Conservation (phyloP, 1,140 invertebrate species). For the Amphibalanus amphitrite region DNA sequence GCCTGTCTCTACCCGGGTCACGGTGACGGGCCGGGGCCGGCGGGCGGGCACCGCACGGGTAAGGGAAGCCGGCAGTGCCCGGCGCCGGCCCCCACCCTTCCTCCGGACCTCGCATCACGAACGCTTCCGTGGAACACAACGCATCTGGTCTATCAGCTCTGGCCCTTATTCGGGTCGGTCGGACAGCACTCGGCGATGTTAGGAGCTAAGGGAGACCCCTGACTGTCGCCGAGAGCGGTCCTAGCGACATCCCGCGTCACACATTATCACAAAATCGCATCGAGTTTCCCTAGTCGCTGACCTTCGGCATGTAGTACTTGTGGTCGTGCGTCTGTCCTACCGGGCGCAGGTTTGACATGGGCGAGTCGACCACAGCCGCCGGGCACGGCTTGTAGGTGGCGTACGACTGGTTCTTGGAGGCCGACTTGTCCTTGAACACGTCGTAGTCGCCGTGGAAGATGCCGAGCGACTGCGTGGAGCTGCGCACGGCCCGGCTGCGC, state of each 20-base stretch:
- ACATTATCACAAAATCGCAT: not conserved
- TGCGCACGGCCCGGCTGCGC: not conserved
- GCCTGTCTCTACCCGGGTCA: no score
- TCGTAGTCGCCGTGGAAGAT: not conserved
- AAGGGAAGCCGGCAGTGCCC: not conserved
- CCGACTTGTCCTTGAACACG: not conserved
- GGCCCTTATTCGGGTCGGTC: not conserved
- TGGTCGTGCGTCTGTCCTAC: not conserved
- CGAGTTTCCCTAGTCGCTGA: not conserved
- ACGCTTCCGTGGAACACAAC: no score
- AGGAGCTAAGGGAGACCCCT: no score
- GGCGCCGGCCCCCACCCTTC: no score
- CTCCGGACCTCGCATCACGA: no score
- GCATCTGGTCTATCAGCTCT: no score
- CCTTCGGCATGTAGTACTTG: not conserved
- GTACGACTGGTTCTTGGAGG: not conserved
- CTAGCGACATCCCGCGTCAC: no score
- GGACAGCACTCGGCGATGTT: not conserved
- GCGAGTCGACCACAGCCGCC: not conserved
- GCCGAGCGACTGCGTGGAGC: not conserved
- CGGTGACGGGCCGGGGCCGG: no score
- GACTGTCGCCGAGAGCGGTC: no score
- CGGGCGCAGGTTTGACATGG: not conserved
- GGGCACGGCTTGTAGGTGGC: not conserved
- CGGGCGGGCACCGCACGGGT: not conserved